phyloP scores from a whole-genome alignment of 2,797 vertebrate genomes.

The Threskiornis aethiopicus region DNA sequence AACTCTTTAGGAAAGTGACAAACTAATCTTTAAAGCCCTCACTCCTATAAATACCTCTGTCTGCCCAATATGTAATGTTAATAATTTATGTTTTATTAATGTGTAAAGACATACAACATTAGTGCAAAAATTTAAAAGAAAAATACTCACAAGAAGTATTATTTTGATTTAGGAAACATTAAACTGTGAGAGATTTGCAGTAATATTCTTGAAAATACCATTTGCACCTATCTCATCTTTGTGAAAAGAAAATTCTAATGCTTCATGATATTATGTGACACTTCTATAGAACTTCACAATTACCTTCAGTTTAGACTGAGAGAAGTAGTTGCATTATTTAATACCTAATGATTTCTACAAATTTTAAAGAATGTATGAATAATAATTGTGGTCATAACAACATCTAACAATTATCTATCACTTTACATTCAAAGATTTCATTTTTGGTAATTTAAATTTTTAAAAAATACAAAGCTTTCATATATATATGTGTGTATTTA shows the following conservation, averaged over 20 bases:
- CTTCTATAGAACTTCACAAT: not conserved
- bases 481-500: not conserved
- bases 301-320: not conserved
- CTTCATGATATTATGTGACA: not conserved
- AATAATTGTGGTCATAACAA: not conserved
- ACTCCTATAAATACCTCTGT: not conserved
- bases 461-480: not conserved
- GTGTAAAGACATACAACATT: not conserved
- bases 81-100: not conserved
- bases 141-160: not conserved
- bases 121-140: not conserved
- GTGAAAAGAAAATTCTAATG: not conserved
- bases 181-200: not conserved
- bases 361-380: not conserved
- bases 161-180: not conserved
- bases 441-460: not conserved
- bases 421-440: not conserved
- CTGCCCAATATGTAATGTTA: not conserved
- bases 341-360: not conserved
- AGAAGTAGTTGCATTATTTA: not conserved
- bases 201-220: not conserved
- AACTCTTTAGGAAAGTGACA: not conserved
- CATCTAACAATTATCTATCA: not conserved
- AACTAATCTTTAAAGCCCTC: not conserved
- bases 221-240: not conserved